Evolutionary conservation across 2,888 invertebrate genomes (phyloP).

Genomic region (Seira ritae): DNA sequence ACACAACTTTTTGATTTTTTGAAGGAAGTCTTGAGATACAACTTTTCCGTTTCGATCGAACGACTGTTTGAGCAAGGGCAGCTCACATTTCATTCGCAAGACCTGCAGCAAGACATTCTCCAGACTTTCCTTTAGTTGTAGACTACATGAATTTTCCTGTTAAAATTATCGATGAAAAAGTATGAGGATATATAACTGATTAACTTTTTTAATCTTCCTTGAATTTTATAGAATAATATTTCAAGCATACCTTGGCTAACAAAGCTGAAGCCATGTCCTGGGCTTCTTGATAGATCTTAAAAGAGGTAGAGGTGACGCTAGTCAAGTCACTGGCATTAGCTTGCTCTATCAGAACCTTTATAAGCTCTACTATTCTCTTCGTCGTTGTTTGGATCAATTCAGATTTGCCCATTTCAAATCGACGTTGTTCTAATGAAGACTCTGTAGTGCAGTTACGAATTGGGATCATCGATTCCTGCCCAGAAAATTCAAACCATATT

Average conservation of each 20-base stretch:
- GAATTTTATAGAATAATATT: not conserved
- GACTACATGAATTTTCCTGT: conserved; percentile 38
- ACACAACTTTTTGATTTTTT: conserved; percentile 69
- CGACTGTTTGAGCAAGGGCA: conserved; percentile 60
- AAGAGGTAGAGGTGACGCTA: conserved; percentile 62
- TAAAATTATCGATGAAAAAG: not conserved
- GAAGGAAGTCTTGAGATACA: conserved; percentile 50
- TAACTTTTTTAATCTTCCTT: not conserved
- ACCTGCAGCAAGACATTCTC: conserved; percentile 69
- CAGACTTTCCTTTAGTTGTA: conserved; percentile 55
- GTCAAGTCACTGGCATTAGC: conserved; percentile 66
- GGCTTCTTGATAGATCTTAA: conserved; percentile 68
- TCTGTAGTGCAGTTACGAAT: conserved; percentile 61
- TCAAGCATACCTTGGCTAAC: conserved; percentile 52
- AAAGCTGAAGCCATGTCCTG: conserved; percentile 64
- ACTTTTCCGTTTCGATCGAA: conserved; percentile 10
- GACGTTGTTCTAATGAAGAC: conserved; percentile 41
- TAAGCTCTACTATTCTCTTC: conserved; percentile 69
- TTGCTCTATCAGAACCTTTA: conserved; percentile 69
- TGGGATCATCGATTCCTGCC: conserved; percentile 48
- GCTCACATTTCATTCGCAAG: conserved; percentile 69
- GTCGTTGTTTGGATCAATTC: conserved; percentile 70
- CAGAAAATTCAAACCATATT: not conserved
- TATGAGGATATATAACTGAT: not conserved
- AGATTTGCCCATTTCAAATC: conserved; percentile 24